These are phyloP conservation scores for Vireo griseus DNA, from an alignment of 2,797 vertebrate species.

Conservation along the genomic window DNA sequence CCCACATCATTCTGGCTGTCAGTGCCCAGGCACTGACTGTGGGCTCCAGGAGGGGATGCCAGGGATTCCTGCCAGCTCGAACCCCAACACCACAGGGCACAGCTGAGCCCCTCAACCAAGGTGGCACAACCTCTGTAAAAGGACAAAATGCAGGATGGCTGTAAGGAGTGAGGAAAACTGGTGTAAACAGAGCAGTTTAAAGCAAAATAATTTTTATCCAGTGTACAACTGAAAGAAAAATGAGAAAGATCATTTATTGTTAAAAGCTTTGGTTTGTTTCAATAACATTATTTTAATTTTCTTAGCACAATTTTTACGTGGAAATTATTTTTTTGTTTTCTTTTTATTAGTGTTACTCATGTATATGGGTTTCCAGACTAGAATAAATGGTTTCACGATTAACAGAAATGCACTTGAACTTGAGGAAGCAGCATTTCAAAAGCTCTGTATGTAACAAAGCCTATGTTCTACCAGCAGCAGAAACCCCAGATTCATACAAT, in stretches of 20 bases:
- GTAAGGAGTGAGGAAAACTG: not conserved
- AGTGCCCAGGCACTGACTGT: not conserved
- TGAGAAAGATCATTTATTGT: not conserved
- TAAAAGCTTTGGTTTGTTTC: not conserved
- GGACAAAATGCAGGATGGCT: accelerated
- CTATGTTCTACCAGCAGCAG: not conserved
- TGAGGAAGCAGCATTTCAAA: not conserved
- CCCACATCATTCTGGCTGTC: not conserved
- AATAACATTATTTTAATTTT: not conserved
- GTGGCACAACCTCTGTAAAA: not conserved
- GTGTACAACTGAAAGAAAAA: not conserved
- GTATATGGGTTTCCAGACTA: not conserved
- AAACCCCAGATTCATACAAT: not conserved
- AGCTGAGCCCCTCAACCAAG: accelerated
- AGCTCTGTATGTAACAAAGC: not conserved
- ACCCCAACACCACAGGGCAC: not conserved
- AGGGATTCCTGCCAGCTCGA: too few species aligned
- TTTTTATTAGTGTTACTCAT: not conserved
- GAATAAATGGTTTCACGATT: not conserved
- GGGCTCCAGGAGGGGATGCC: not conserved
- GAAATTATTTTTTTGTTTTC: not conserved
- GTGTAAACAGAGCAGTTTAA: not conserved
- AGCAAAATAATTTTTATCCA: not conserved
- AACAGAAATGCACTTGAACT: not conserved
- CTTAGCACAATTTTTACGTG: not conserved